Conservation (phyloP, 2,113 vertebrate genomes). For the Candoia aspera region DNA sequence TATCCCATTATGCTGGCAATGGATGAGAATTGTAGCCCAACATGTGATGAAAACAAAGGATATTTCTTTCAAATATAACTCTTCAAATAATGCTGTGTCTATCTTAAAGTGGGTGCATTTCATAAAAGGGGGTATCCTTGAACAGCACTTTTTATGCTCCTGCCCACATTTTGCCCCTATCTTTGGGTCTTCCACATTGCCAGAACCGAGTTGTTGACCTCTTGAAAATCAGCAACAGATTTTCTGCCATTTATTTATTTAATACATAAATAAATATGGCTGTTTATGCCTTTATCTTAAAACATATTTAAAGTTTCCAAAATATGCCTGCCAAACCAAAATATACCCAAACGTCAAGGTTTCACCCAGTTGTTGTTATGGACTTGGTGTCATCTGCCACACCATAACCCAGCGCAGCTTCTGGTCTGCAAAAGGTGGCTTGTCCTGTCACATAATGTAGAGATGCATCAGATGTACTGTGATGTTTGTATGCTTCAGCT, state of each 20-base stretch:
- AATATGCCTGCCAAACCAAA: no score
- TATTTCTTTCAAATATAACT: neutral
- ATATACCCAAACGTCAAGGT: no score
- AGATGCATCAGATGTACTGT: neutral
- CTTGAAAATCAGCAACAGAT: neutral
- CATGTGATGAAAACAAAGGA: neutral
- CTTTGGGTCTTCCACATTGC: neutral
- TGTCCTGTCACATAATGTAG: neutral
- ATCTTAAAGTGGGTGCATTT: neutral
- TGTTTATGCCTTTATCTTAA: no score
- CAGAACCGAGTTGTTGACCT: neutral
- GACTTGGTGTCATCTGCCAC: conserved; percentile 22
- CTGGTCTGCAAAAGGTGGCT: neutral
- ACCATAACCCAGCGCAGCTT: neutral
- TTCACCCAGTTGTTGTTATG: conserved; percentile 12
- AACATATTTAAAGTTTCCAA: no score
- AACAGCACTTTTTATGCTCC: neutral
- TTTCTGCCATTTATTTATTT: neutral
- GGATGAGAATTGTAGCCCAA: neutral
- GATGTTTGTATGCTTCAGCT: neutral
- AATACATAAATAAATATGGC: no score
- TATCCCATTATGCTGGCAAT: neutral
- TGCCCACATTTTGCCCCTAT: neutral
- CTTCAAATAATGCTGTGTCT: neutral
- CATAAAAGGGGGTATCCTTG: neutral